These are phyloP conservation scores for Drosophila pseudoananassae DNA, from an alignment of 1,140 invertebrate species.

Conservation along the genomic window DNA sequence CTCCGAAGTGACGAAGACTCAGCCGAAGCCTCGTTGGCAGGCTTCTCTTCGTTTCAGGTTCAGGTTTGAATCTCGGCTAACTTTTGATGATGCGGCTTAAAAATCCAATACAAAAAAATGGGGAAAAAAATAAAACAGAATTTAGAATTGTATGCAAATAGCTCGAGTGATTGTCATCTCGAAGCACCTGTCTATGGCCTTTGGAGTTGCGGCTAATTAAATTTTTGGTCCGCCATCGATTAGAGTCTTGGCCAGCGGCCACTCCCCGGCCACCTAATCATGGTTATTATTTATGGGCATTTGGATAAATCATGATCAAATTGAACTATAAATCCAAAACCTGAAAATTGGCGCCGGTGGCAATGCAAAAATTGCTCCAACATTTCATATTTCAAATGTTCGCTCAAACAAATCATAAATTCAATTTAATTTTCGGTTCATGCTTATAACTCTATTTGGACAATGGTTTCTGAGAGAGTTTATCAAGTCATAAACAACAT, in stretches of 20 bases:
- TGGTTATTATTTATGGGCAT: conserved; percentile 65
- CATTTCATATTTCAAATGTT: conserved; percentile 67
- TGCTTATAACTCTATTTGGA: conserved; percentile 57
- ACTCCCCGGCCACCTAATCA: conserved; percentile 34
- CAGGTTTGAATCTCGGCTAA: conserved; percentile 4
- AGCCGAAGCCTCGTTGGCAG: conserved; percentile 25
- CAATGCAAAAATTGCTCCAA: conserved; percentile 55
- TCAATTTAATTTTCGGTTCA: conserved; percentile 43
- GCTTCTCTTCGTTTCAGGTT: conserved; percentile 23
- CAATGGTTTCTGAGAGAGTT: conserved; percentile 44
- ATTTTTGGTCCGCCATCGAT: conserved; percentile 23
- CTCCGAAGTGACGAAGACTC: conserved; percentile 14
- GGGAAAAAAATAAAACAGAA: background rate
- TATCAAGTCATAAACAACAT: conserved; percentile 70
- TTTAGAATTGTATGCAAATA: conserved; percentile 29
- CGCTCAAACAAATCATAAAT: conserved; percentile 68
- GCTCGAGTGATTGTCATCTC: conserved; percentile 28
- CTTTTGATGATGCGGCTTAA: background rate
- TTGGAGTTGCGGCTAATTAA: conserved; percentile 47
- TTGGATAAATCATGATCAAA: conserved; percentile 73
- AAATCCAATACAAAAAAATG: too few species aligned
- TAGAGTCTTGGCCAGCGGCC: conserved; percentile 34
- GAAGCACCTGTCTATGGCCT: conserved; percentile 46
- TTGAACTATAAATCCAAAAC: conserved; percentile 68
- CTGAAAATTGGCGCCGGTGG: conserved; percentile 54